A percentile compares a stretch with the other conserved stretches of the same genome.
Conservation (phyloP, 2,113 vertebrate species). For the Antechinus flavipes region DNA sequence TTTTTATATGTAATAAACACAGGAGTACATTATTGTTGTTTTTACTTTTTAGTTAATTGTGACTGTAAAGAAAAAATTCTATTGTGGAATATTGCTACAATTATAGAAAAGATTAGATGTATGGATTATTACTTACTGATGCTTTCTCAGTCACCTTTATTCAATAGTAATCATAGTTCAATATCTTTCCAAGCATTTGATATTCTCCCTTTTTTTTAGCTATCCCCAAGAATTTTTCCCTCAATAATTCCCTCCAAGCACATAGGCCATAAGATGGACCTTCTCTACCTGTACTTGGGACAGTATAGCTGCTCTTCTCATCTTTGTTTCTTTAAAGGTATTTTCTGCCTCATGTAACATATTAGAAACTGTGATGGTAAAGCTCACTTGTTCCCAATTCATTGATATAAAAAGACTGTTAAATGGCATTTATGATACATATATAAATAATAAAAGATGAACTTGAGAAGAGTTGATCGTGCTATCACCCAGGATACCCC, state of each 20-base stretch:
- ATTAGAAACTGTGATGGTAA: background rate
- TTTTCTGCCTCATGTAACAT: background rate
- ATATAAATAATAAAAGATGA: background rate
- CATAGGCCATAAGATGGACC: background rate
- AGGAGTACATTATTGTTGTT: background rate
- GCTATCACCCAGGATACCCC: no score
- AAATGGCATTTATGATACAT: background rate
- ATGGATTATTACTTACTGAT: background rate
- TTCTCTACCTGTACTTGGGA: background rate
- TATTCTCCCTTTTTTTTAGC: background rate
- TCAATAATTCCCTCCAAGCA: background rate
- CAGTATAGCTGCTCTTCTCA: background rate
- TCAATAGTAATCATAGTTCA: background rate
- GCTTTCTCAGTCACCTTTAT: background rate
- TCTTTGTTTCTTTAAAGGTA: background rate
- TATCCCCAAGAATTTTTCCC: background rate
- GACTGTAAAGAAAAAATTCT: background rate
- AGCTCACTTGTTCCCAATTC: background rate
- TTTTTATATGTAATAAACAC: background rate
- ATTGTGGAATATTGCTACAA: background rate
- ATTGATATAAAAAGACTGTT: background rate
- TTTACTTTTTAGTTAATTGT: background rate
- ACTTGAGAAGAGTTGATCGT: background rate
- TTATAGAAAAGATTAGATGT: background rate
- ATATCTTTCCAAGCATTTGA: background rate